Conservation (phyloP, 2,113 vertebrate species). For the Arenaria interpres region DNA sequence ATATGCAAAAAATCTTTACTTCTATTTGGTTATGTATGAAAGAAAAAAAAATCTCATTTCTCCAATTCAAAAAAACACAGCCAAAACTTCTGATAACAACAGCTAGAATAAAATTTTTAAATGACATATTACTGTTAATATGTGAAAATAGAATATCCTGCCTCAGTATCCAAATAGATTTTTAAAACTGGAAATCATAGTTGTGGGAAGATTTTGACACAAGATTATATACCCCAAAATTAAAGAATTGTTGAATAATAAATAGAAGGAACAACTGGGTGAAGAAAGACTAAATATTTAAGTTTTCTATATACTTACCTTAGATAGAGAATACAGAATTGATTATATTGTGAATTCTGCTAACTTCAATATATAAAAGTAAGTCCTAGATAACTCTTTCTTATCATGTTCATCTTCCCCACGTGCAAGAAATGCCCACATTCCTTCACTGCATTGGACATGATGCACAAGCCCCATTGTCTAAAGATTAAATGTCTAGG, state of each 20-base stretch:
- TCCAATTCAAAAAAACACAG: not conserved
- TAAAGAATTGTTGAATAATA: not conserved
- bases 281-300: not conserved
- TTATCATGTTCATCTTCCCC: not conserved
- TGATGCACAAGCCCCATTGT: not conserved
- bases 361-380: not conserved
- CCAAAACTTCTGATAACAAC: not conserved
- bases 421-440: not conserved
- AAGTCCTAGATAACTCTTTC: not conserved
- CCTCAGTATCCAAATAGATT: not conserved
- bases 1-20: not conserved
- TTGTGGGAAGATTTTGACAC: not conserved
- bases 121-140: not conserved
- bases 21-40: not conserved
- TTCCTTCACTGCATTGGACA: not conserved
- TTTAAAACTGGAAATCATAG: not conserved
- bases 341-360: not conserved
- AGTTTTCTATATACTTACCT: not conserved
- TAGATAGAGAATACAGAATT: not conserved
- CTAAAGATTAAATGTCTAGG: not conserved
- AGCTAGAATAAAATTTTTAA: not conserved
- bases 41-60: not conserved
- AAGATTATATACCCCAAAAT: not conserved
- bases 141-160: not conserved
- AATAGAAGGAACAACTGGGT: not conserved